A percentile compares a stretch with the other conserved stretches of the same genome.
Evolutionary conservation across 2,888 invertebrate species (phyloP).

Genomic region (Ditylenchus weischeri): DNA sequence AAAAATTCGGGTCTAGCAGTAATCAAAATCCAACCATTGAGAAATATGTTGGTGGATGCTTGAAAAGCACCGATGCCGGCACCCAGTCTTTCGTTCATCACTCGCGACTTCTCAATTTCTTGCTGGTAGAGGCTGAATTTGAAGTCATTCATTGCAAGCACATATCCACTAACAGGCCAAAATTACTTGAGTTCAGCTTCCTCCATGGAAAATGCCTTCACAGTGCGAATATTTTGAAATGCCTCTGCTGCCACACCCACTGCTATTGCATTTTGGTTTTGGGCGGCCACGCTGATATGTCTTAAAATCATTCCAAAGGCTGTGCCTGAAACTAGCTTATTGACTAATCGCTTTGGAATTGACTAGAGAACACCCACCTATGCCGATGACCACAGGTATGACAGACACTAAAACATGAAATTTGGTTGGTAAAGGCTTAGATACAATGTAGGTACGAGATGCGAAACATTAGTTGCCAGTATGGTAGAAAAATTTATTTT

Average conservation of each 20-base stretch:
- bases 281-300: conserved; percentile 44
- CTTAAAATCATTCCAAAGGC: conserved; percentile 74
- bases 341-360: too few relatives aligned
- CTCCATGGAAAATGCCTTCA: conserved; percentile 89
- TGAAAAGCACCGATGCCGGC: conserved; percentile 86
- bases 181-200: conserved; percentile 73
- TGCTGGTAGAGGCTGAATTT: conserved; percentile 62
- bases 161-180: conserved; percentile 6
- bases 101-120: conserved; percentile 74
- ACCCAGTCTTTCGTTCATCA: conserved; percentile 76
- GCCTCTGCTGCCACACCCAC: conserved; percentile 89
- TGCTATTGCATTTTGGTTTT: conserved; percentile 68
- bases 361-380: too few relatives aligned
- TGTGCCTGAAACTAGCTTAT: conserved; percentile 65
- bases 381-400: too few relatives aligned
- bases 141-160: conserved; percentile 1
- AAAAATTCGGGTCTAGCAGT: conserved; percentile 20
- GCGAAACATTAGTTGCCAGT: too few relatives aligned
- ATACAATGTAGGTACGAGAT: too few relatives aligned
- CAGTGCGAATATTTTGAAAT: conserved; percentile 85
- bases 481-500: too few relatives aligned
- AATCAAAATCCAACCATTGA: conserved; percentile 61
- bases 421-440: conserved; percentile 65
- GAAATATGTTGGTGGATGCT: conserved; percentile 63
- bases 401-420: conserved; percentile 79